phyloP scores from a whole-genome alignment of 2,888 invertebrate species.

The Phalera bucephala region DNA sequence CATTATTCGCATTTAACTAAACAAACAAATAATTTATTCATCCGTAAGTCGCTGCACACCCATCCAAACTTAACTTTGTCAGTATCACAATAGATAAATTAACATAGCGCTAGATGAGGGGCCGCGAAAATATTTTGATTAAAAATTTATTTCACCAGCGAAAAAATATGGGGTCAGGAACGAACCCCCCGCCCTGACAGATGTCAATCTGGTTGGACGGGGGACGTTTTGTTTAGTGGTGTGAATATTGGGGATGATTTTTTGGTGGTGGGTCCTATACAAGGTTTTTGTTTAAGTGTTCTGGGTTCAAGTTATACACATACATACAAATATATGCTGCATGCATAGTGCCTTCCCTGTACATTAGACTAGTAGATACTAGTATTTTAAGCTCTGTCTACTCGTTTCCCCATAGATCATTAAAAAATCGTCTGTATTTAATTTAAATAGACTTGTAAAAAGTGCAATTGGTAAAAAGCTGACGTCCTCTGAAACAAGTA shows the following conservation, averaged over 20 bases:
- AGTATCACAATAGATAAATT: slow-evolving; percentile 68
- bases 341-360: too few species aligned
- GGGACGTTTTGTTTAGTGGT: slow-evolving; percentile 25
- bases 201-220: slow-evolving; percentile 71
- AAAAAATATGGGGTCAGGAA: slow-evolving; percentile 55
- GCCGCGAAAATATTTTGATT: slow-evolving; percentile 77
- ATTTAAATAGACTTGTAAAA: too few species aligned
- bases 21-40: slow-evolving; percentile 48
- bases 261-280: not conserved
- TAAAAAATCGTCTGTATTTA: too few species aligned
- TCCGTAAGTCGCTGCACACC: slow-evolving; percentile 48
- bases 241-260: slow-evolving; percentile 12
- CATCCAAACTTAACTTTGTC: slow-evolving; percentile 65
- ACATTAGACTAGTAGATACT: too few species aligned
- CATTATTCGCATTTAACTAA: slow-evolving; percentile 13
- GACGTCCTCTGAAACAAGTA: too few species aligned
- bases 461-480: too few species aligned
- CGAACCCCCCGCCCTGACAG: slow-evolving; percentile 58
- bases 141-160: slow-evolving; percentile 74
- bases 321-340: too few species aligned
- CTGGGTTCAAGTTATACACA: too few species aligned
- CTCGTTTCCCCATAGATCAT: too few species aligned
- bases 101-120: slow-evolving; percentile 47
- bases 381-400: too few species aligned
- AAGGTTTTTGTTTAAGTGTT: too few species aligned